These are phyloP conservation scores for Hipposideros armiger DNA, from an alignment of 2,113 vertebrate species.

Conservation along the genomic window DNA sequence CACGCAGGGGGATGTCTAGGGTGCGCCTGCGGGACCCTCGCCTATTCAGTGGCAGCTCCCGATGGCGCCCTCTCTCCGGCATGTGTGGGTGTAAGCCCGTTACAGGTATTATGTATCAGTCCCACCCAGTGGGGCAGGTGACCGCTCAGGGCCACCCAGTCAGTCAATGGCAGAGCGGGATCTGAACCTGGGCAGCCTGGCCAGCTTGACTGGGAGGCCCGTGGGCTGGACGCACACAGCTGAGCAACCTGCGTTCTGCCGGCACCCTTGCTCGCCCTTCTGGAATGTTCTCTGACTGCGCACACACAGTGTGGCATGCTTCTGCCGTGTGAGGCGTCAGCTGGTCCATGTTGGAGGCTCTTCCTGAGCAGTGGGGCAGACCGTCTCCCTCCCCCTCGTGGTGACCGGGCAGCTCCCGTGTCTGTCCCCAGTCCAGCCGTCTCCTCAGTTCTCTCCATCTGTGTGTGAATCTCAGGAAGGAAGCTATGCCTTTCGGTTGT, in stretches of 20 bases:
- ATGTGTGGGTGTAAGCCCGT: rapidly evolving
- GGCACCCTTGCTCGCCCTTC: neutral
- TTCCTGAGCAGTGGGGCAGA: neutral
- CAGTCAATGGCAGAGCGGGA: neutral
- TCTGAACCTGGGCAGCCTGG: neutral
- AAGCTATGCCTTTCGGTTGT: neutral
- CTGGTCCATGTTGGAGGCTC: no score
- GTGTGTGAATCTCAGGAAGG: neutral
- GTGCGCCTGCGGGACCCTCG: neutral
- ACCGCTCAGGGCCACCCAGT: neutral
- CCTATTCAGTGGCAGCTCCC: neutral
- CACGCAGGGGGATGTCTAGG: neutral
- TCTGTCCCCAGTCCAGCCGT: neutral
- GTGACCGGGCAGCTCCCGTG: rapidly evolving
- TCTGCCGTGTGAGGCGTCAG: rapidly evolving
- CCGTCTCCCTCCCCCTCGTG: rapidly evolving
- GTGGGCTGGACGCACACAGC: rapidly evolving
- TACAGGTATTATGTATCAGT: neutral
- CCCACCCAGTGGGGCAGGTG: neutral
- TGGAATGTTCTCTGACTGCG: neutral
- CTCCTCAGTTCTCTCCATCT: neutral
- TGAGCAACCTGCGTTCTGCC: rapidly evolving
- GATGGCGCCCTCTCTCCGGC: neutral
- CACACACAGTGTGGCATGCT: rapidly evolving
- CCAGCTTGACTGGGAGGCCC: neutral